Base-by-base conservation (phyloP, 1,140 invertebrate species). In the Drosophila kurseongensis region DNA sequence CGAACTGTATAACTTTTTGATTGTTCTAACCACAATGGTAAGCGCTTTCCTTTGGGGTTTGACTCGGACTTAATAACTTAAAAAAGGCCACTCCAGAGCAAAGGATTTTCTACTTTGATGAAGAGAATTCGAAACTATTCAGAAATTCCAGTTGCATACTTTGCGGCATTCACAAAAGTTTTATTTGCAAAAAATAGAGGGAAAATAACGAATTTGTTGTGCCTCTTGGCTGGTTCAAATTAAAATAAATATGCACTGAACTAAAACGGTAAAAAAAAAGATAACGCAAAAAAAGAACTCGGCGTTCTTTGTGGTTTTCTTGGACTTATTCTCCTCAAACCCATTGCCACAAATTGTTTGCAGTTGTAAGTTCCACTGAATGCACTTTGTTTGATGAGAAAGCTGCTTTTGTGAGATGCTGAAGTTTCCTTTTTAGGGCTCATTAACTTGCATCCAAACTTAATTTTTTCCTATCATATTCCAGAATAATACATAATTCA, bases 371-470 rank as follows among this genome's bases (percentile, higher is more conserved):
- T 59, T 59, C 16, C 29, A 35, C 52, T 69, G 66, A 83, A 79
- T 84, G 71, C 75, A 75, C 71, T 83, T 79, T 75, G 54, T 62
- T 51, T 62, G 56, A 83, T 82, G 80, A 79, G 42, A 66, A 63
- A 54, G 35, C 10, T 32, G 29, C 13, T 18, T 29, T 9, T 65
- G 35, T 45, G 1, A 13, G 13, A 27, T 50, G 27, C 13, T 13
- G n/a, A 47, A 36, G 48, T 40, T 56, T 12, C 10, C 13, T 9
- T 16, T 16, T 7, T 5, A 8, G 9, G 38, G 14, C n/a, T 52
- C 36, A 42, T 38, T 45, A 35, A 18, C 5, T 66, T 13, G 10
- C 27, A 44, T 60, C 29, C 29, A 47, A 42, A 45, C 29, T 36
- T 7, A 42, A 12, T 48, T 38, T 23, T 7, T 7, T 0, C 7